Conservation (phyloP, 1,140 invertebrate species). For the Diorhabda elongata region DNA sequence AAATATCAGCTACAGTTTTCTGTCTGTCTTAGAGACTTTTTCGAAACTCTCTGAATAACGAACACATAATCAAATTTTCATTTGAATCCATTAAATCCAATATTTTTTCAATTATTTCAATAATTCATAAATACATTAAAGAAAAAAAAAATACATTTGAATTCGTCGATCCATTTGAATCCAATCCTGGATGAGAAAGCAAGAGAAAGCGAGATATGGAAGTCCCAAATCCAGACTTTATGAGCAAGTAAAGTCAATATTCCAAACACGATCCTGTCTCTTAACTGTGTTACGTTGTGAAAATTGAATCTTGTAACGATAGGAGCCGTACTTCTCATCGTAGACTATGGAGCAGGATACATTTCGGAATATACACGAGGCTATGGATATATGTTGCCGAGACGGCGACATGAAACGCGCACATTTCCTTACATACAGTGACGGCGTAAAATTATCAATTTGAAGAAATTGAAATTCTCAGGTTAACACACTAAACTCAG, state of each 20-base stretch:
- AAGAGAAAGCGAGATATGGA: neutral
- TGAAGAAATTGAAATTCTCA: too few species aligned
- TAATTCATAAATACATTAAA: neutral
- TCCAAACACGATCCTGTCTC: slow-evolving; percentile 42
- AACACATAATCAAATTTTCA: too few species aligned
- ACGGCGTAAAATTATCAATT: too few species aligned
- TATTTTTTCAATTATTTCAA: neutral
- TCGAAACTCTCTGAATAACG: too few species aligned
- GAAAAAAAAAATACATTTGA: neutral
- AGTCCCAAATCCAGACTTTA: slow-evolving; percentile 34
- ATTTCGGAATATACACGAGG: slow-evolving; percentile 11
- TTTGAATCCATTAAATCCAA: neutral
- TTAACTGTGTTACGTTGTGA: slow-evolving; percentile 45
- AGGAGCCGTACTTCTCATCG: slow-evolving; percentile 23
- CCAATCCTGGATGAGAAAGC: neutral
- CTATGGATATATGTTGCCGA: neutral
- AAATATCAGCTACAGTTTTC: too few species aligned
- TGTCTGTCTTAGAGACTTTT: too few species aligned
- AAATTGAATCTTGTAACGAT: slow-evolving; percentile 44
- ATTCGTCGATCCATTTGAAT: neutral
- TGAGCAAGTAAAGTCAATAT: slow-evolving; percentile 41
- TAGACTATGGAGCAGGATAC: slow-evolving; percentile 4
- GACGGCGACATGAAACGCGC: neutral
- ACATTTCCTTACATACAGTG: neutral
- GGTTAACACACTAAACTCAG: too few species aligned